A percentile compares a stretch with the other conserved stretches of the same genome.
Conservation (phyloP, 2,113 vertebrate species). For the Lasiurus borealis region DNA sequence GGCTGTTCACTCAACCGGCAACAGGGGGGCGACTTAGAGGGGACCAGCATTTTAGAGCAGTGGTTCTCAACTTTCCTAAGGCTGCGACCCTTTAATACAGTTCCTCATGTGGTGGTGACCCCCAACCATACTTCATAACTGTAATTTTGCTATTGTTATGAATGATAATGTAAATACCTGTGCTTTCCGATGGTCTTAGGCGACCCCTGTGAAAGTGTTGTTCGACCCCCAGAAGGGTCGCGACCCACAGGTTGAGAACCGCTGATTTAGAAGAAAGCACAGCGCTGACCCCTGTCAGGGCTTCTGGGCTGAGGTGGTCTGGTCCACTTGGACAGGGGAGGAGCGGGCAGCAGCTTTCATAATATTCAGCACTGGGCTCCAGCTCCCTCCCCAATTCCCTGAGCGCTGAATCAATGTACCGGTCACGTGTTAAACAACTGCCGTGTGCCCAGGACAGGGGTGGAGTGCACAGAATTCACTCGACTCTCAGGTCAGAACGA, state of each 20-base stretch:
- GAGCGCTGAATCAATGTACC: not conserved
- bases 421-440: not conserved
- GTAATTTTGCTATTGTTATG: no score
- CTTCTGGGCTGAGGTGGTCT: not conserved
- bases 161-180: no score
- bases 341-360: not conserved
- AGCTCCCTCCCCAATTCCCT: not conserved
- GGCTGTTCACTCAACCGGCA: not conserved
- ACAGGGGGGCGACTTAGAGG: not conserved
- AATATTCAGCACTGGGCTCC: not conserved
- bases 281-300: not conserved
- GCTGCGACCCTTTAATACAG: no score
- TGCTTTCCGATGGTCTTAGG: no score
- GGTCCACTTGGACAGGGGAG: not conserved
- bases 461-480: not conserved
- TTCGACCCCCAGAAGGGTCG: no score
- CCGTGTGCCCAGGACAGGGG: not conserved
- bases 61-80: no score
- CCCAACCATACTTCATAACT: no score
- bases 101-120: no score
- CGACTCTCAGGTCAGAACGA: not conserved
- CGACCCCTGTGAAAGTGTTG: no score
- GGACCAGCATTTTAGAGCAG: not conserved
- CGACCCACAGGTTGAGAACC: no score
- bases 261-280: not conserved